Conservation (phyloP, 2,113 vertebrate species). For the Pithys albifrons region DNA sequence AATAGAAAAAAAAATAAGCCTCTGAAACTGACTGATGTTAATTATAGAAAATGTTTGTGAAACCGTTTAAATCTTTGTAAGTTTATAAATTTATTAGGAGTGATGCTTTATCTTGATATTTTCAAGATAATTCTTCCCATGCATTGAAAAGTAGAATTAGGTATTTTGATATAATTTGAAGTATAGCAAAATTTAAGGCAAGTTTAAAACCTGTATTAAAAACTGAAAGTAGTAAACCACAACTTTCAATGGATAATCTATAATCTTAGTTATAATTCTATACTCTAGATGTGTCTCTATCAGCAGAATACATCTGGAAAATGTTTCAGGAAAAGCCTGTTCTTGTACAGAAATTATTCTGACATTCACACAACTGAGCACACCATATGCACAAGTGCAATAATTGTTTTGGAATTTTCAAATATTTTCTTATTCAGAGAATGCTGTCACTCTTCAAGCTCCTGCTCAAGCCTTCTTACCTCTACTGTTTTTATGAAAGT, state of each 20-base stretch:
- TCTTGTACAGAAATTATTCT: not conserved
- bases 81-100: not conserved
- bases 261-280: not conserved
- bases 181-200: fast-evolving
- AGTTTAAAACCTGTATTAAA: not conserved
- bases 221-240: not conserved
- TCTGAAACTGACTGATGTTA: not conserved
- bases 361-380: not conserved
- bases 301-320: not conserved
- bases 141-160: not conserved
- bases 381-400: not conserved
- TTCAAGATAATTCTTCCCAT: fast-evolving
- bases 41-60: not conserved
- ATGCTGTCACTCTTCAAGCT: not conserved
- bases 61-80: not conserved
- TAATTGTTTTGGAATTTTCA: not conserved
- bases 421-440: not conserved
- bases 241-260: not conserved
- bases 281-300: not conserved
- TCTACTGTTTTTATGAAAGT: not conserved
- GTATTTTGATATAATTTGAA: not conserved
- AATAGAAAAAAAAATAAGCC: not conserved
- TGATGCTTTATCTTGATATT: not conserved
- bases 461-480: not conserved
- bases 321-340: fast-evolving